Evolutionary conservation across 2,888 invertebrate species (phyloP).

Genomic region (Sussaba pulchella): DNA sequence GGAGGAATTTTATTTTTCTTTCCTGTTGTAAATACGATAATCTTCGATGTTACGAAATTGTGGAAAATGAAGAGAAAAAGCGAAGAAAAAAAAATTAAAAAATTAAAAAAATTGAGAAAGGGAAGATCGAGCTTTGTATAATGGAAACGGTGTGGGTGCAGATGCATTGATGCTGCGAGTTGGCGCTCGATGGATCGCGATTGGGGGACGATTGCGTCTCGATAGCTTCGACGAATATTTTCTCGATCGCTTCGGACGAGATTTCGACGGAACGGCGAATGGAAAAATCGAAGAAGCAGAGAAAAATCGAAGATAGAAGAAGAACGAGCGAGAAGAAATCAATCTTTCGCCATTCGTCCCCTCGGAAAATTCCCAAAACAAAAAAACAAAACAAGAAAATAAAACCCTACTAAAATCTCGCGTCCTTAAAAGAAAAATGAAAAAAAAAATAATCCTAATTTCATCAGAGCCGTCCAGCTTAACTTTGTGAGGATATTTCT

Average conservation of each 20-base stretch:
- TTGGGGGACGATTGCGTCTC: conserved; percentile 24
- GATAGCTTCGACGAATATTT: not conserved
- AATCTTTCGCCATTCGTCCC: too few species aligned
- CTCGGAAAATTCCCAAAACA: too few species aligned
- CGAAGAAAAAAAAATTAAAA: conserved; percentile 25
- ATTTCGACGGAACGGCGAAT: not conserved
- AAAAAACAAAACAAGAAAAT: too few species aligned
- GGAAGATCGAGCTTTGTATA: conserved; percentile 26
- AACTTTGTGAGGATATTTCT: conserved; percentile 83
- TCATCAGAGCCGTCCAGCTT: conserved; percentile 84
- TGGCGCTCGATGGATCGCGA: conserved; percentile 14
- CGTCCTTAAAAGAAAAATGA: conserved; percentile 76
- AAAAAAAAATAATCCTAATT: conserved; percentile 81
- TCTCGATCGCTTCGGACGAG: not conserved
- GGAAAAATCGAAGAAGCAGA: not conserved
- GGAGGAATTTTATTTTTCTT: too few species aligned
- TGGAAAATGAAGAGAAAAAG: conserved; percentile 24
- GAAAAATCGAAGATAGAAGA: conserved; percentile 1
- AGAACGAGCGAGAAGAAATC: conserved; percentile 14
- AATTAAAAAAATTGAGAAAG: conserved; percentile 35
- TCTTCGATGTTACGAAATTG: conserved; percentile 51
- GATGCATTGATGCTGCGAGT: not conserved
- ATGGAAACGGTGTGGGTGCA: conserved; percentile 26
- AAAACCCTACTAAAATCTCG: conserved; percentile 70
- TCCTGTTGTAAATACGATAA: conserved; percentile 75